Evolutionary conservation across 1,140 invertebrate species (phyloP).

Genomic region (Steinernema feltiae): DNA sequence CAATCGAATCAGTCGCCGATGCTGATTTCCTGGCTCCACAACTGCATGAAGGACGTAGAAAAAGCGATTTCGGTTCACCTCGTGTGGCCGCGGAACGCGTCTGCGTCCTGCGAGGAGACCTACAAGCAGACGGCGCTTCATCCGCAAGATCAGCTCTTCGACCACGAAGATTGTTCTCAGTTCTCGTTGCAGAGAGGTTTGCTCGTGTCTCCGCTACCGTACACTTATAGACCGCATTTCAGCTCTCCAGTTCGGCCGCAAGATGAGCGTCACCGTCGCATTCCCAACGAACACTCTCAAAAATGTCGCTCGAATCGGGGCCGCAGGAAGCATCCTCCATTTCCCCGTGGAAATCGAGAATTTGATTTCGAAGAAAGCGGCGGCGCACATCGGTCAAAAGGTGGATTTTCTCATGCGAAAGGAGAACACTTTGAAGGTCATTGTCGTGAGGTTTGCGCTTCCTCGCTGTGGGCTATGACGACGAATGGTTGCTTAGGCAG

Average conservation of each 20-base stretch:
- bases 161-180: neutral
- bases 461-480: too few relatives aligned
- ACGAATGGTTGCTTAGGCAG: too few relatives aligned
- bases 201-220: too few relatives aligned
- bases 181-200: neutral
- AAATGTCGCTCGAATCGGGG: neutral
- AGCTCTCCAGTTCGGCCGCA: neutral
- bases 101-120: neutral
- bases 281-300: neutral
- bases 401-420: neutral
- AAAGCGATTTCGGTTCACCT: neutral
- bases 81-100: neutral
- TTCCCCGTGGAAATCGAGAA: neutral
- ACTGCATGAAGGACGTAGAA: neutral
- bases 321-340: neutral
- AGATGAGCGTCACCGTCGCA: neutral
- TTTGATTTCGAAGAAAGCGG: neutral
- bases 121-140: neutral
- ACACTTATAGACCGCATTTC: neutral
- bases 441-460: too few relatives aligned
- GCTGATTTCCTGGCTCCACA: neutral
- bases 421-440: neutral
- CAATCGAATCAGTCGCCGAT: neutral
- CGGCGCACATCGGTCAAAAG: neutral
- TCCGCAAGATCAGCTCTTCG: neutral